These are phyloP conservation scores for Forbesichthys agassizii DNA, from an alignment of 2,113 vertebrate genomes.

Conservation along the genomic window DNA sequence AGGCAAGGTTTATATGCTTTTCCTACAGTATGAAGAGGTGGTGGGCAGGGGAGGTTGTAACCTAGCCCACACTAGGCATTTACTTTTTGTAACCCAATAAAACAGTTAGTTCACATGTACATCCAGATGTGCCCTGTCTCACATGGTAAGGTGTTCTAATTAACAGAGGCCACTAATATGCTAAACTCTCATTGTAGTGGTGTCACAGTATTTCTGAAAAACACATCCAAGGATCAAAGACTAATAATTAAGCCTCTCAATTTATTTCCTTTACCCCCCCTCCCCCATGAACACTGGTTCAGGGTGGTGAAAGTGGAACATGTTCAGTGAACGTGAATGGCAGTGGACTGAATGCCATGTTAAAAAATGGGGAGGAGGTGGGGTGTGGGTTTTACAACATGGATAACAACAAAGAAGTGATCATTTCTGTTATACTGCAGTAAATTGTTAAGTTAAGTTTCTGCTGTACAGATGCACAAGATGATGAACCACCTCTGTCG, in stretches of 20 bases:
- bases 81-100: neutral
- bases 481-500: no score
- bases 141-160: constrained; percentile 70
- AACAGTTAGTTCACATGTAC: neutral
- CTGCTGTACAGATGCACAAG: no score
- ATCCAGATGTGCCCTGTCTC: constrained; percentile 60
- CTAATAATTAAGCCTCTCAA: constrained; percentile 70
- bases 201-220: constrained; percentile 85
- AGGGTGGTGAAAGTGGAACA: no score
- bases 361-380: no score
- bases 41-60: constrained; percentile 33
- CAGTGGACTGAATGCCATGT: no score
- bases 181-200: constrained; percentile 77
- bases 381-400: no score
- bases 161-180: constrained; percentile 78
- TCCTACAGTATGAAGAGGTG: constrained; percentile 18
- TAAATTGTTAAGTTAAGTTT: no score
- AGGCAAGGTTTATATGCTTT: constrained; percentile 36
- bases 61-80: constrained; percentile 15
- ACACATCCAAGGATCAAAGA: constrained; percentile 79
- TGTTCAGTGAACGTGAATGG: no score
- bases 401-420: no score
- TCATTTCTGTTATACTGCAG: no score
- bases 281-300: constrained; percentile 5
- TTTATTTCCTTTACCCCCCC: constrained; percentile 46